These are phyloP conservation scores for Podarcis raffonei DNA, from an alignment of 2,113 vertebrate genomes.

Conservation along the genomic window DNA sequence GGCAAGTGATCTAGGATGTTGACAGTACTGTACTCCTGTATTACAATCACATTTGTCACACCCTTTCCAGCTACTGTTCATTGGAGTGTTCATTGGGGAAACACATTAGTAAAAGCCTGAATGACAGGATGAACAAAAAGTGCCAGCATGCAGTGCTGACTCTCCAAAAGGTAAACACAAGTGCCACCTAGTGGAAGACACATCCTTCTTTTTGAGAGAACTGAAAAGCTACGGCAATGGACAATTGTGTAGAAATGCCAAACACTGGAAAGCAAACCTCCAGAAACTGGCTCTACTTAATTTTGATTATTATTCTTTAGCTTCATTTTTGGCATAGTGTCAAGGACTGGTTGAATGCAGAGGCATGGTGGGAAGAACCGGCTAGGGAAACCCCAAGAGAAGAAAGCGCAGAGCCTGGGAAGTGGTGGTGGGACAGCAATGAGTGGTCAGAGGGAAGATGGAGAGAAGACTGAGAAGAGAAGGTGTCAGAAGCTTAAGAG, in stretches of 20 bases:
- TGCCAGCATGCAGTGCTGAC: neutral
- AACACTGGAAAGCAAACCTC: neutral
- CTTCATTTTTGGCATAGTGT: neutral
- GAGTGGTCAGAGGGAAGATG: too few relatives aligned
- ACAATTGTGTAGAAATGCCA: neutral
- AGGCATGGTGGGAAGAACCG: too few relatives aligned
- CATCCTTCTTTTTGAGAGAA: neutral
- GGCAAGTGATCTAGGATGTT: neutral
- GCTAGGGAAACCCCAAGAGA: too few relatives aligned
- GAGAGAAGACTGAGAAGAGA: too few relatives aligned
- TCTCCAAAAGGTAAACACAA: neutral
- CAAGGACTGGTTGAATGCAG: neutral
- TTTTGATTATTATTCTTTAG: neutral
- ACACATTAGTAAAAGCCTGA: neutral
- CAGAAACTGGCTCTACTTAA: neutral
- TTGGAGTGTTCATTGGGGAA: neutral
- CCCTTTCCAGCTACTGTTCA: neutral
- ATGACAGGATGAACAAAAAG: neutral
- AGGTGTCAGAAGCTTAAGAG: too few relatives aligned
- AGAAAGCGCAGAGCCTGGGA: too few relatives aligned
- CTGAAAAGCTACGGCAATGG: neutral
- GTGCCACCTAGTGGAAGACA: neutral
- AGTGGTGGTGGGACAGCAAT: too few relatives aligned
- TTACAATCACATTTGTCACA: neutral
- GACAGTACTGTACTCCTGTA: neutral